Percentiles rank a stretch among this genome's conserved stretches.
Conservation (phyloP, 1,140 invertebrate species). For the Lasioglossum albipes region DNA sequence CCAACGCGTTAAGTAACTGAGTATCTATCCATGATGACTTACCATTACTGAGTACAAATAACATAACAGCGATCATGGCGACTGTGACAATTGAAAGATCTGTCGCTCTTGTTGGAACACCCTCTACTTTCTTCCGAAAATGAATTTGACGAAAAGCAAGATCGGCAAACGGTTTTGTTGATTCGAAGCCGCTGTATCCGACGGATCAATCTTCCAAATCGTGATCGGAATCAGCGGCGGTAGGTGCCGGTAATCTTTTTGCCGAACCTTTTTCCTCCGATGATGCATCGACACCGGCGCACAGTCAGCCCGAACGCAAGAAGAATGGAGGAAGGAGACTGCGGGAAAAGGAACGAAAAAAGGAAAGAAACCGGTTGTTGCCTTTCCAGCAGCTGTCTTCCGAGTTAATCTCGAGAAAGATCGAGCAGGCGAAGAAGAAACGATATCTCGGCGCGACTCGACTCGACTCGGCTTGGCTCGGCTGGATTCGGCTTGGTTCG, state of each 20-base stretch:
- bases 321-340: not conserved
- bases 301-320: not conserved
- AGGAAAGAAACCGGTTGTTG: slow-evolving; percentile 52
- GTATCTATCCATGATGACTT: too few species aligned
- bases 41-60: too few species aligned
- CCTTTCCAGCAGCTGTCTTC: slow-evolving; percentile 53
- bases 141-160: not conserved
- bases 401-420: slow-evolving; percentile 21
- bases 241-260: slow-evolving; percentile 41
- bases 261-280: slow-evolving; percentile 15
- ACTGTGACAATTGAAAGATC: too few species aligned
- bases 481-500: too few species aligned
- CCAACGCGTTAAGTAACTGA: too few species aligned
- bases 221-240: slow-evolving; percentile 1
- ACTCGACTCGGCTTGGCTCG: too few species aligned
- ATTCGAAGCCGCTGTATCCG: not conserved
- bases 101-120: too few species aligned
- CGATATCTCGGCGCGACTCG: not conserved
- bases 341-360: slow-evolving; percentile 1
- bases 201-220: not conserved
- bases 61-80: too few species aligned
- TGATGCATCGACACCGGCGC: slow-evolving; percentile 34
- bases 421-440: slow-evolving; percentile 36
- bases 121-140: too few species aligned
- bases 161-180: not conserved